These are phyloP conservation scores for Polyodon spathula DNA, from an alignment of 2,113 vertebrate genomes.

Conservation along the genomic window DNA sequence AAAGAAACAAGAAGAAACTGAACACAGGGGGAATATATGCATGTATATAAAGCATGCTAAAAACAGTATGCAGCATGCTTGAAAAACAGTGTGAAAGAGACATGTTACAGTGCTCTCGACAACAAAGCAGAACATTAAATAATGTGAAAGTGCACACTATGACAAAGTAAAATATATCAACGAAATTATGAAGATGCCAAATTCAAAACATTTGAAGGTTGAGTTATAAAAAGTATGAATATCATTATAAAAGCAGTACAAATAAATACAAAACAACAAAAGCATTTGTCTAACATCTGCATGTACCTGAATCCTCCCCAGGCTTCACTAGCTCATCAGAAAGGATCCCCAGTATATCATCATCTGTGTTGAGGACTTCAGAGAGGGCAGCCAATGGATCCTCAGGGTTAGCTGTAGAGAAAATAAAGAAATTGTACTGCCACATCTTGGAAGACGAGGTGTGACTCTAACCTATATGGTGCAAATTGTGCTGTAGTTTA, in stretches of 20 bases:
- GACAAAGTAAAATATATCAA: not conserved
- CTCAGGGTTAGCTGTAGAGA: conserved; percentile 62
- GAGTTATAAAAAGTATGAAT: too few relatives aligned
- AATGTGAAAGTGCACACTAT: not conserved
- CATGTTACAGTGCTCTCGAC: not conserved
- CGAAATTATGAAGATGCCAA: too few relatives aligned
- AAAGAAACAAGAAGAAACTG: conserved; percentile 19
- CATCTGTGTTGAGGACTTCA: conserved; percentile 84
- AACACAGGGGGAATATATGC: too few relatives aligned
- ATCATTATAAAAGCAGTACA: too few relatives aligned
- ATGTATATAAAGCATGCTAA: too few relatives aligned
- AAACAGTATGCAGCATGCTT: conserved; percentile 7
- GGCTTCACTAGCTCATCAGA: conserved; percentile 83
- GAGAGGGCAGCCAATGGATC: conserved; percentile 81
- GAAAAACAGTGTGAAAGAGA: conserved; percentile 31
- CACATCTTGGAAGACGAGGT: too few relatives aligned
- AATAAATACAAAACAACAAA: too few relatives aligned
- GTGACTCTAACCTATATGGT: too few relatives aligned
- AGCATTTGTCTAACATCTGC: not conserved
- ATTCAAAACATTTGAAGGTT: too few relatives aligned
- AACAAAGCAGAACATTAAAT: not conserved
- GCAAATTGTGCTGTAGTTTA: too few relatives aligned
- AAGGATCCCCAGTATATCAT: conserved; percentile 91
- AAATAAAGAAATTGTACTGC: conserved; percentile 14
- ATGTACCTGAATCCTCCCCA: conserved; percentile 76